A percentile compares a stretch with the other conserved stretches of the same genome.
Evolutionary conservation across 2,888 invertebrate genomes (phyloP).

Genomic region (Cryptosula pallasiana): DNA sequence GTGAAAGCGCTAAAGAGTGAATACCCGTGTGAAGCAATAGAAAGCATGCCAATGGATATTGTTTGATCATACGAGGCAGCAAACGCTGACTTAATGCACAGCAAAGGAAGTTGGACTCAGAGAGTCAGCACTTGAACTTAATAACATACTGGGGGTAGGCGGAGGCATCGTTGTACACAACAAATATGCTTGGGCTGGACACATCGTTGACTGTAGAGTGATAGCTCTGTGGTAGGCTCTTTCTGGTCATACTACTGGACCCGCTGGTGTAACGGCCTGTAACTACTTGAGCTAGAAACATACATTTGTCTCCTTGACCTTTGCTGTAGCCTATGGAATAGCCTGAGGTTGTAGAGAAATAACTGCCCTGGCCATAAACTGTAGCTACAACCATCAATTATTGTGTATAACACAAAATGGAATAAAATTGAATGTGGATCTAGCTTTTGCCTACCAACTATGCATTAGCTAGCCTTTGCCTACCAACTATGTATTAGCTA

Average conservation of each 20-base stretch:
- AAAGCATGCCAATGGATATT: too few relatives aligned
- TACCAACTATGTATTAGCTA: too few relatives aligned
- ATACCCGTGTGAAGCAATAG: too few relatives aligned
- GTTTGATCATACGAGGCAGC: too few relatives aligned
- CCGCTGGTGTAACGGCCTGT: not conserved
- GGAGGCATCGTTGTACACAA: not conserved
- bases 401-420: too few relatives aligned
- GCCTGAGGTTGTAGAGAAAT: not conserved
- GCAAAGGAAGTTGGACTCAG: too few relatives aligned
- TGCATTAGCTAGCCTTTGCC: too few relatives aligned
- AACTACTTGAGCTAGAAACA: not conserved
- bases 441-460: too few relatives aligned
- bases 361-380: not conserved
- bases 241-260: not conserved
- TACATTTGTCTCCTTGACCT: not conserved
- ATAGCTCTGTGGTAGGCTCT: not conserved
- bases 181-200: not conserved
- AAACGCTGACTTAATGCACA: too few relatives aligned
- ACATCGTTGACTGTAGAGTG: not conserved
- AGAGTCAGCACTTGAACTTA: not conserved
- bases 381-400: constrained; percentile 8
- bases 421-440: too few relatives aligned
- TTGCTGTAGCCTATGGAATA: not conserved
- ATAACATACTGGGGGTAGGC: not conserved
- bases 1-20: too few relatives aligned